Base-by-base conservation (phyloP, 1,140 invertebrate species). In the Drosophila mauritiana region DNA sequence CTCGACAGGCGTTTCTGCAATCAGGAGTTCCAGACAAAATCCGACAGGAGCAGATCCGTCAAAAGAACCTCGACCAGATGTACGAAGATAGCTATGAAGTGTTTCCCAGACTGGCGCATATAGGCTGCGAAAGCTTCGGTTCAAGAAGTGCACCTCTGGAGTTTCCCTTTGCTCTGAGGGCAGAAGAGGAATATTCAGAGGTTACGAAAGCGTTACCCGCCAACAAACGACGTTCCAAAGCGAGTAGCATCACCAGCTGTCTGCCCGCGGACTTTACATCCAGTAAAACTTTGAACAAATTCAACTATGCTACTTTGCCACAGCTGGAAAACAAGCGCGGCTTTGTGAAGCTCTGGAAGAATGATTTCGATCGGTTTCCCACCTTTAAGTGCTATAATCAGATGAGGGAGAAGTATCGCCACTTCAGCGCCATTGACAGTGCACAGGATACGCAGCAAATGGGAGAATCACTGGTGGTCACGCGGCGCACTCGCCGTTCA, bases 21-120 rank as follows among this genome's bases (percentile, higher is more conserved):
- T 95, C 94, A 67, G 94, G 94, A 7, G 92, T 94, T 3, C 94
- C 94, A 3, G 93, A 94, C 45, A 92, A 93, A 68, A 88, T 95
- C 37, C 93, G 93, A 40, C 94, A 93, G 79, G 92, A 92, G 46
- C 91, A 92, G 36, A 90, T 88, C 42, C 92, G 93, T 67, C 92
- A 93, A 54, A 91, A 92, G 15, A 90, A 74, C 62, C 91, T 72
- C 65, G 76, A 78, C 68, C 72, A 75, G 65, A 79, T 72, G 53
- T 92, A 92, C 54, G 92, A 93, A 45, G 77, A 90, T 15, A 88
- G 77, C 68, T 88, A 80, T 45, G 92, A 93, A 73, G 68, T 91
- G 27, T 95, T 95, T 92, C 93, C 93, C 13, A 67, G 78, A 62
- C 92, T 94, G 36, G 92, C 93, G 39, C 95, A 95, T 80, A 79